Evolutionary conservation across 1,140 invertebrate genomes (phyloP).

Genomic region (Drosophila neocordata): DNA sequence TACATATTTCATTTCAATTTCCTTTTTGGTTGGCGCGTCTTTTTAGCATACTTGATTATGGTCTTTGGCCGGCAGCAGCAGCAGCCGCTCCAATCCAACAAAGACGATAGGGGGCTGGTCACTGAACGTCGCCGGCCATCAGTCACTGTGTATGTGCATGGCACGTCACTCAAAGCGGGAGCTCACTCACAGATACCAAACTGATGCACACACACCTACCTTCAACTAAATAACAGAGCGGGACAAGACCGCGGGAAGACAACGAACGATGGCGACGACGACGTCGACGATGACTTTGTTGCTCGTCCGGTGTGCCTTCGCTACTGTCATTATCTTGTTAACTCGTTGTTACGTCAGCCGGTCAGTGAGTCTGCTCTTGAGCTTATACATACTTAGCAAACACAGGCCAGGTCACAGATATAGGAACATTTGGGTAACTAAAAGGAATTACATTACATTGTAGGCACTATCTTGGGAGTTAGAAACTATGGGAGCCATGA

Average conservation of each 20-base stretch:
- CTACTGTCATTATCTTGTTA: conserved; percentile 80
- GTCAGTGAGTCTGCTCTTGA: conserved; percentile 58
- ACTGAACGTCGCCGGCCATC: conserved; percentile 74
- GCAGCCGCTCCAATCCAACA: conserved; percentile 11
- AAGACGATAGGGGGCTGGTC: conserved; percentile 55
- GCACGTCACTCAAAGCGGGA: conserved; percentile 73
- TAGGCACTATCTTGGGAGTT: too few relatives aligned
- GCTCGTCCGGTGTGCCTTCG: conserved; percentile 59
- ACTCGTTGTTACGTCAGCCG: conserved; percentile 77
- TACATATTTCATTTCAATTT: conserved; percentile 78
- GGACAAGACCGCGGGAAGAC: conserved; percentile 30
- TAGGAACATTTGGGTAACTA: conserved; percentile 1
- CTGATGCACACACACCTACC: conserved; percentile 38
- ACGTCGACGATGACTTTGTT: conserved; percentile 49
- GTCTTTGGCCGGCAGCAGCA: conserved; percentile 59
- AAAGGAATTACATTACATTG: too few relatives aligned
- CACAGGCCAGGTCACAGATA: conserved; percentile 25
- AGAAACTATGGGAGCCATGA: too few relatives aligned
- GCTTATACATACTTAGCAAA: conserved; percentile 44
- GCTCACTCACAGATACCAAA: conserved; percentile 23
- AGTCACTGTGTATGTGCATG: conserved; percentile 69
- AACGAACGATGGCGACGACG: conserved; percentile 25
- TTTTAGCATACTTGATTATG: conserved; percentile 81
- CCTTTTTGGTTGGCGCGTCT: conserved; percentile 75
- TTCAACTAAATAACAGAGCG: conserved; percentile 73